Conservation (phyloP, 2,888 invertebrate species). For the Melanargia galathea region DNA sequence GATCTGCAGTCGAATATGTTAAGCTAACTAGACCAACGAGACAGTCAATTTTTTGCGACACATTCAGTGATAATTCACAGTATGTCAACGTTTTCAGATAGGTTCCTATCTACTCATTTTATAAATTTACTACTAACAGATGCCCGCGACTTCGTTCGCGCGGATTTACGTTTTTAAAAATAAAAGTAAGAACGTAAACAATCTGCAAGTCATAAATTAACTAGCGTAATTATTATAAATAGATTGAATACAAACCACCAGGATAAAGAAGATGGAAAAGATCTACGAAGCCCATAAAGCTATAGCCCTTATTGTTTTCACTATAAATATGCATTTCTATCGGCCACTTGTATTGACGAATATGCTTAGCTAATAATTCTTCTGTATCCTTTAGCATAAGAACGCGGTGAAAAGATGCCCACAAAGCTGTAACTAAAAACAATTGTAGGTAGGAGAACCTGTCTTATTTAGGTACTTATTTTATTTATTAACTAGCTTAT, state of each 20-base stretch:
- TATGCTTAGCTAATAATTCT: constrained; percentile 50
- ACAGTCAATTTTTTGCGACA: too few relatives aligned
- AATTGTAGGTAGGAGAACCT: background rate
- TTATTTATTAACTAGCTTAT: too few relatives aligned
- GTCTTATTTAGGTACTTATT: background rate
- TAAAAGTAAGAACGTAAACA: too few relatives aligned
- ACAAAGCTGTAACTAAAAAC: constrained; percentile 55
- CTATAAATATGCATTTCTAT: constrained; percentile 62
- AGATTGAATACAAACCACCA: constrained; percentile 55
- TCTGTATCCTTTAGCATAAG: constrained; percentile 54
- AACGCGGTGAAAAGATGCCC: constrained; percentile 71
- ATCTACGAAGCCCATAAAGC: constrained; percentile 66
- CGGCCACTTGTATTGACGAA: constrained; percentile 64
- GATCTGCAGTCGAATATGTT: too few relatives aligned
- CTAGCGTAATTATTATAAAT: too few relatives aligned
- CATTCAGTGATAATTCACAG: too few relatives aligned
- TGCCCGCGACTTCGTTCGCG: background rate
- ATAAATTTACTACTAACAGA: too few relatives aligned
- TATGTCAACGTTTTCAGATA: too few relatives aligned
- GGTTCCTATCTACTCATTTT: too few relatives aligned
- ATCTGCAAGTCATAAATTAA: too few relatives aligned
- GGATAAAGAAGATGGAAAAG: constrained; percentile 65
- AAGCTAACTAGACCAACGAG: too few relatives aligned
- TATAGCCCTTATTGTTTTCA: constrained; percentile 48
- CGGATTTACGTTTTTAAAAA: background rate